Conservation (phyloP, 2,797 vertebrate genomes). For the Silurus lanzhouensis region DNA sequence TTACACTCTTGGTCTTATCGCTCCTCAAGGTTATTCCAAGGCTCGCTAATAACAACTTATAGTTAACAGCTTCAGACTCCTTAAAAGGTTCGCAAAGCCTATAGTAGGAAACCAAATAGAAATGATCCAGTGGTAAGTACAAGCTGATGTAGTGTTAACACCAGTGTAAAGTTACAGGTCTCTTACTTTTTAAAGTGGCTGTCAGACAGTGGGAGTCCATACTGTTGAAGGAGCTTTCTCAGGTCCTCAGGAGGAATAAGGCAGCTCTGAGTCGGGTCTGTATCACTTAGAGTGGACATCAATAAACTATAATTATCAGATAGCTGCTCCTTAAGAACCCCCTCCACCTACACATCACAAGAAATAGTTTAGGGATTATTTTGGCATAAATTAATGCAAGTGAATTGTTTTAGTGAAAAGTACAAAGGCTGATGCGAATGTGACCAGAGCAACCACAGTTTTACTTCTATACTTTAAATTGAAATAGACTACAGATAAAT, state of each 20-base stretch:
- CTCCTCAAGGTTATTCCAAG: slow-evolving; percentile 62
- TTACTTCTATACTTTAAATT: neutral
- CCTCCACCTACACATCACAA: slow-evolving; percentile 60
- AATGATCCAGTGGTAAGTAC: neutral
- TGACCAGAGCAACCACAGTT: neutral
- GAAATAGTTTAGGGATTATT: neutral
- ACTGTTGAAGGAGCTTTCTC: slow-evolving; percentile 60
- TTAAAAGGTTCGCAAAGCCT: slow-evolving; percentile 71
- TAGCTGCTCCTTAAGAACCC: slow-evolving; percentile 62
- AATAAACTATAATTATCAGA: slow-evolving; percentile 60
- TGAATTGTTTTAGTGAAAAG: neutral
- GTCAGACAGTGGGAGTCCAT: slow-evolving; percentile 64
- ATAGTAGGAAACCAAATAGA: slow-evolving; percentile 7
- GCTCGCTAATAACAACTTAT: slow-evolving; percentile 67
- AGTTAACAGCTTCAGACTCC: slow-evolving; percentile 66
- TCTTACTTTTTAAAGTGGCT: slow-evolving; percentile 67
- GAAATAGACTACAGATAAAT: no score
- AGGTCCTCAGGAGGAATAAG: slow-evolving; percentile 58
- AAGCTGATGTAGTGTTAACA: neutral
- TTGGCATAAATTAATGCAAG: no score
- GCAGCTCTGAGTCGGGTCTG: slow-evolving; percentile 54
- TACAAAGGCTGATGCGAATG: neutral
- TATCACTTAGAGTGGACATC: slow-evolving; percentile 52
- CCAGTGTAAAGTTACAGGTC: slow-evolving; percentile 17
- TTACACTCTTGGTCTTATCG: neutral